phyloP scores from a whole-genome alignment of 1,140 invertebrate genomes.

The Conus ventricosus region DNA sequence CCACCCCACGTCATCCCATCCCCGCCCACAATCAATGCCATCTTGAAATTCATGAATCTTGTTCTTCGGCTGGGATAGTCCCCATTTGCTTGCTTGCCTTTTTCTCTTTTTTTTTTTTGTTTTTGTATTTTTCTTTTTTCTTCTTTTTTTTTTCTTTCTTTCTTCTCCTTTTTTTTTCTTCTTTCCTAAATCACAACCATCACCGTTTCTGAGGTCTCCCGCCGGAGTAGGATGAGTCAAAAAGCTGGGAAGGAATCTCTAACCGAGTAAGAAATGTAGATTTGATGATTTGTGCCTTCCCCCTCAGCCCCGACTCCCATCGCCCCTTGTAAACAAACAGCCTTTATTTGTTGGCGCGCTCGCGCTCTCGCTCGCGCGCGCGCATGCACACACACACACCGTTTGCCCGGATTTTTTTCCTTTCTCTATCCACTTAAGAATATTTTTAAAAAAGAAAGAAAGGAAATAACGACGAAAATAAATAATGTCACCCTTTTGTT shows the following conservation, averaged over 20 bases:
- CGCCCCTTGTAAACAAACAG: background rate
- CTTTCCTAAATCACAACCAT: background rate
- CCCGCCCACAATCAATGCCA: slow-evolving; percentile 31
- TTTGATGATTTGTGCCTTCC: background rate
- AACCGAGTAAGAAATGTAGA: too few relatives aligned
- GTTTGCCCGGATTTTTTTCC: too few relatives aligned
- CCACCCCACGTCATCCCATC: background rate
- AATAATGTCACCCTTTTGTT: too few relatives aligned
- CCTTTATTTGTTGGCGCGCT: too few relatives aligned
- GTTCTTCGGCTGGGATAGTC: background rate
- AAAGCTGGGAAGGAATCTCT: too few relatives aligned
- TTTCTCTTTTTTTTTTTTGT: background rate
- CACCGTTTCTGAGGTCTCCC: background rate
- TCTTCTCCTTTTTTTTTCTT: background rate
- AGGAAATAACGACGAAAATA: too few relatives aligned
- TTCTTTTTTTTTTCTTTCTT: background rate
- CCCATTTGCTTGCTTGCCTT: background rate
- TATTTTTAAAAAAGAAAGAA: too few relatives aligned
- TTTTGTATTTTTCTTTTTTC: background rate
- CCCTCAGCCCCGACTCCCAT: background rate
- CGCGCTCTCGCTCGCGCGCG: too few relatives aligned
- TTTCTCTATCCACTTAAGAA: too few relatives aligned
- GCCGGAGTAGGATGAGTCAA: too few relatives aligned
- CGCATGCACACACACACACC: too few relatives aligned
- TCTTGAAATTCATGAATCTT: slow-evolving; percentile 41